Base-by-base conservation (phyloP, 2,113 vertebrate species). In the Phaethon lepturus region DNA sequence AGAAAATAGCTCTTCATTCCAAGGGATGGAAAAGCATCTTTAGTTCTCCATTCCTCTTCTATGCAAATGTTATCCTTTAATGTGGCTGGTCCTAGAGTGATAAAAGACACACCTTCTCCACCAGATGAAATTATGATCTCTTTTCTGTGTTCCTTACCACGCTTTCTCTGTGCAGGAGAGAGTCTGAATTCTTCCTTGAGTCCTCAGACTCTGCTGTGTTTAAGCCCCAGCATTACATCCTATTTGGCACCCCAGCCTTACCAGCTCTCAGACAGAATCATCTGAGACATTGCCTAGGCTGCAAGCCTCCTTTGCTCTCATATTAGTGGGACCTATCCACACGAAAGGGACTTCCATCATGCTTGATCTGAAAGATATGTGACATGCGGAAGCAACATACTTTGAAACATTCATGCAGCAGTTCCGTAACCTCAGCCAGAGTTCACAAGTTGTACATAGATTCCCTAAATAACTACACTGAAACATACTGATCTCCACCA, bases 381-480 rank as follows among this genome's bases (percentile, higher is more conserved):
- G 91, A 92, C 94, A 83, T 2, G 72, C 80, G 88, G 72, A 88
- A 94, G 86, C 55, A 92, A 88, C 91, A 62, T 4, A 66, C 95
- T 94, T 95, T 94, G 91, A 95, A 96, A 92, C 83, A 77, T 68
- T 80, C 42, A 45, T 19, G 55, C 64, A 69, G 93, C 75, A 94
- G 91, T 69, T 95, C 88, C 0, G 2, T 88, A 95, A 90, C 88
- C 96, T 94, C 74, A 77, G 83, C 67, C 83, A 66, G 93, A 77
- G 96, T 90, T 96, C 96, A 90, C 55, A 42, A 59, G 90, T 19
- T 73, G 95, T 68, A 93, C 35, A 28, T 7, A 73, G 88, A 86
- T 83, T 86, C 75, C 86, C 86, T 94, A 53, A 76, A 92, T 93
- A 91, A 86, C 91, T 73, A 4, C 71, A 19, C 72, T 44, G 63